Conservation (phyloP, 2,888 invertebrate species). For the Drosophila helvetica region DNA sequence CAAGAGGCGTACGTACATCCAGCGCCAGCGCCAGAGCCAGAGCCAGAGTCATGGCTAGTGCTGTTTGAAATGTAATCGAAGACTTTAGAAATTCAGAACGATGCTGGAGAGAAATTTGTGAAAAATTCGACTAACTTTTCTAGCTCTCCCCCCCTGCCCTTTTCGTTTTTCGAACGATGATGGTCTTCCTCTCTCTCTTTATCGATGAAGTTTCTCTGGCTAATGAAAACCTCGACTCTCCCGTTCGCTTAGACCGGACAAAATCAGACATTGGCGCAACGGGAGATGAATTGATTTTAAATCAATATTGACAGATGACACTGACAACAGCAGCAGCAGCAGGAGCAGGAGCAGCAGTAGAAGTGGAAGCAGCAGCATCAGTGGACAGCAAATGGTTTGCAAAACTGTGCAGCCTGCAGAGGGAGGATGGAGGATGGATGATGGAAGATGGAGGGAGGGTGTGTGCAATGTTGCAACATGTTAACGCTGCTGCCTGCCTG, state of each 20-base stretch:
- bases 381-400: conserved; percentile 35
- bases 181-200: background rate
- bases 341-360: conserved; percentile 9
- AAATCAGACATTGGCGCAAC: conserved; percentile 63
- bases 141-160: background rate
- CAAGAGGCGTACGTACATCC: conserved; percentile 41
- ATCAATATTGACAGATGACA: conserved; percentile 79
- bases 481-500: background rate
- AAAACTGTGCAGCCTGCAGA: conserved; percentile 5
- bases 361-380: conserved; percentile 11
- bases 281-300: conserved; percentile 77
- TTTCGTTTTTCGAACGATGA: too few species aligned
- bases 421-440: background rate
- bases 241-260: conserved; percentile 24
- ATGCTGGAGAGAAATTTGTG: conserved; percentile 3
- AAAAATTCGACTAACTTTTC: conserved; percentile 10
- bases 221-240: conserved; percentile 63
- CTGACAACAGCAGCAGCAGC: conserved; percentile 44
- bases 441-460: background rate
- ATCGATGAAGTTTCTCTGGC: conserved; percentile 27
- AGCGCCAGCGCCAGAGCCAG: too few species aligned
- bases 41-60: too few species aligned
- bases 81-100: conserved; percentile 12
- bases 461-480: conserved; percentile 30
- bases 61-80: conserved; percentile 39